Conservation (phyloP, 2,113 vertebrate species). For the Oryctolagus cuniculus region mOryCun1.1 NC_091443.1:7631001-7631500, state of each 20-base stretch:
- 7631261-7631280: not conserved
- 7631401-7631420: not conserved
- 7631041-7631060: not conserved
- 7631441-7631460: not conserved
- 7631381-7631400: slow-evolving; percentile 10
- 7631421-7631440: not conserved
- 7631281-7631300: not conserved
- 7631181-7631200: slow-evolving; percentile 19
- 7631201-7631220: slow-evolving; percentile 41
- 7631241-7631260: not conserved
- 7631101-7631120: not conserved
- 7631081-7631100: not conserved
- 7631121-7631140: not conserved
- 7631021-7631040: not conserved
- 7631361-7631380: slow-evolving; percentile 38
- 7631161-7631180: not conserved
- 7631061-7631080: not conserved
- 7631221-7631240: slow-evolving; percentile 62
- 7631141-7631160: slow-evolving; percentile 17
- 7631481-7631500: too few species aligned
- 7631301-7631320: not conserved
- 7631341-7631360: slow-evolving; percentile 35
- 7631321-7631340: not conserved
- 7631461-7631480: not conserved
- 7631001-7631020: not conserved